Evolutionary conservation across 2,113 vertebrate species (phyloP), one percentile per base, ranked within the genome.

Genomic region (Salvator merianae): DNA sequence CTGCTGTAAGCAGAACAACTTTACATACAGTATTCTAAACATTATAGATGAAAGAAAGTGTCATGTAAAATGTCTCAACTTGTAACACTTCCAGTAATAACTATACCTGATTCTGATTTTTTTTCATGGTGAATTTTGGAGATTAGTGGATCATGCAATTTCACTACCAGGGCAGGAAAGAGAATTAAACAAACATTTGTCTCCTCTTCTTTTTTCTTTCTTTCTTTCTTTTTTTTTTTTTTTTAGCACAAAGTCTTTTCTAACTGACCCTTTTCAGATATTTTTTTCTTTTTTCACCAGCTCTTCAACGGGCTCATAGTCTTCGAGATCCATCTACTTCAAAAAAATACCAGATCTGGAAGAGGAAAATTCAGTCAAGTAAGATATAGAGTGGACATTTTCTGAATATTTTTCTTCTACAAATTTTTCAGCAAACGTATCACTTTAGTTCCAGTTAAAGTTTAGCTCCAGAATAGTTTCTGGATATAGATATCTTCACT

Each of bases 281-380:
- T 36, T 62, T 71, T 69, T 83, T 50, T 36, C 79, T 70, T 7
- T 63, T n/a, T 73, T 38, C 72, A 26, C 30, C 85, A 97, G 96
- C 90, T 0, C 90, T 96, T 0, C 94, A 93, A n/a, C 86, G 89
- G 70, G 92, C 96, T 86, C 90, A 86, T 12, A 95, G 90, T 76
- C 86, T 95, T 32, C 95, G 94, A 28, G 83, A 85, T 63, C 70
- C 86, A 76, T 71, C 91, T 1, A 68, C 92, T 0, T 63, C 91
- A 18, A 95, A 87, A 85, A 94, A 93, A 77, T 93, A 87, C 40
- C 94, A 95, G 55, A 94, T 81, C 68, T 95, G 95, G 95, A 96
- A 95, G 63, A 95, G 90, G 88, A 96, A 93, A 90, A 93, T 96
- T 82, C 95, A 95, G 59, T 92, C 77, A 0, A 94, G 95, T 97